phyloP scores from a whole-genome alignment of 2,113 vertebrate genomes.

The Capreolus pygargus region DNA sequence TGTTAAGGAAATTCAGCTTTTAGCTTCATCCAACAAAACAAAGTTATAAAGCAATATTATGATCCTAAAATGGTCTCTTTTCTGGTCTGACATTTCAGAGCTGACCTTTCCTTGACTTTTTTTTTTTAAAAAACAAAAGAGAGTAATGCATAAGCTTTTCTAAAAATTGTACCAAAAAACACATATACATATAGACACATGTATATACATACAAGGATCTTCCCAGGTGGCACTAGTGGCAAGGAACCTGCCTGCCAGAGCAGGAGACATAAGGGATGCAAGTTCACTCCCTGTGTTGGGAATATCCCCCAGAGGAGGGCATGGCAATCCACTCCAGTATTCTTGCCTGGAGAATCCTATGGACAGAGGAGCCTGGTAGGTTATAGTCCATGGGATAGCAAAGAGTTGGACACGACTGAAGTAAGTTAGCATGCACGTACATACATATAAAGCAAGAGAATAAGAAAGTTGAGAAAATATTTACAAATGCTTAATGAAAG shows the following conservation, averaged over 20 bases:
- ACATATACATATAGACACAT: background rate
- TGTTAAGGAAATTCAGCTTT: background rate
- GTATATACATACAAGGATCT: background rate
- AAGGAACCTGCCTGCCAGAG: background rate
- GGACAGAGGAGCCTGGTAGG: background rate
- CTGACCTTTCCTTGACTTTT: conserved; percentile 4
- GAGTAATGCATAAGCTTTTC: background rate
- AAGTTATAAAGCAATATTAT: background rate
- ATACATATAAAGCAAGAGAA: background rate
- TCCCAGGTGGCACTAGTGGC: background rate
- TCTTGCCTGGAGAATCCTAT: background rate
- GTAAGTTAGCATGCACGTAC: background rate
- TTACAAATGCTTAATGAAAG: background rate
- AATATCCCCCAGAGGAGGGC: background rate
- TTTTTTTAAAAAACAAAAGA: background rate
- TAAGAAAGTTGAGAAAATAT: conserved; percentile 7
- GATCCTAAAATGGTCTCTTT: background rate
- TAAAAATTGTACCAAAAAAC: background rate
- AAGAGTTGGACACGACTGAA: background rate
- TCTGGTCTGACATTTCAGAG: conserved; percentile 49
- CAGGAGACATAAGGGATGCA: background rate
- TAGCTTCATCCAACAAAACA: background rate
- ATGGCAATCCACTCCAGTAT: background rate
- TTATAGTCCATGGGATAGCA: background rate
- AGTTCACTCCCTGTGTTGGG: background rate